Percentiles rank a stretch among this genome's conserved stretches.
These are phyloP conservation scores for Bombylius discolor DNA, from an alignment of 2,888 invertebrate species.

Conservation along the genomic window DNA sequence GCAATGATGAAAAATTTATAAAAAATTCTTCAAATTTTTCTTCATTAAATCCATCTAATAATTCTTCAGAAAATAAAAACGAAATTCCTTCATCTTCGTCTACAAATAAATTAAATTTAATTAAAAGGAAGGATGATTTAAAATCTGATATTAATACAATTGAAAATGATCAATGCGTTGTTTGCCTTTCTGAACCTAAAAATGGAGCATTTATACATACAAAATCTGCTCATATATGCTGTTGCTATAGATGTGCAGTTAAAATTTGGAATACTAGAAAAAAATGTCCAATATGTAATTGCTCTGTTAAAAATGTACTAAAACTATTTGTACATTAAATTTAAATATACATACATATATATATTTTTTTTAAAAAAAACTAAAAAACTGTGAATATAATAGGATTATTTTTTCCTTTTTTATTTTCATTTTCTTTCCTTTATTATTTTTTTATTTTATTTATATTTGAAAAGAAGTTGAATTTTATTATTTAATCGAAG, in stretches of 20 bases:
- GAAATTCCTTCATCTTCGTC: no score
- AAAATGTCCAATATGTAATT: constrained; percentile 56
- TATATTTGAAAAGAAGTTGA: no score
- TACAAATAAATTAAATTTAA: no score
- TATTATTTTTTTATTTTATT: not conserved
- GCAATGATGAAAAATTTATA: not conserved
- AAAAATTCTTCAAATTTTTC: not conserved
- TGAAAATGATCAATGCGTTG: constrained; percentile 38
- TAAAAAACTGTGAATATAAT: not conserved
- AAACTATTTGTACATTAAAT: constrained; percentile 40
- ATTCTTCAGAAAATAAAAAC: not conserved
- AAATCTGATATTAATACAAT: constrained; percentile 1
- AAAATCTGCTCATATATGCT: constrained; percentile 51
- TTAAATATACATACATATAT: not conserved
- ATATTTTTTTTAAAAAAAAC: not conserved
- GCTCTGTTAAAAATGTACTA: constrained; percentile 51
- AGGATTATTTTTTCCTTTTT: not conserved
- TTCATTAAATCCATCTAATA: not conserved
- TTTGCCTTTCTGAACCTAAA: constrained; percentile 49
- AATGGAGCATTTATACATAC: constrained; percentile 57
- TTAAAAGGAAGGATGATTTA: not conserved
- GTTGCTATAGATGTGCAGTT: constrained; percentile 56
- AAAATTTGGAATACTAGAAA: constrained; percentile 50
- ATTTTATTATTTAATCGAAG: no score
- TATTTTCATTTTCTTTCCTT: constrained; percentile 3